phyloP scores from a whole-genome alignment of 2,113 vertebrate genomes.

The Phalacrocorax aristotelis region DNA sequence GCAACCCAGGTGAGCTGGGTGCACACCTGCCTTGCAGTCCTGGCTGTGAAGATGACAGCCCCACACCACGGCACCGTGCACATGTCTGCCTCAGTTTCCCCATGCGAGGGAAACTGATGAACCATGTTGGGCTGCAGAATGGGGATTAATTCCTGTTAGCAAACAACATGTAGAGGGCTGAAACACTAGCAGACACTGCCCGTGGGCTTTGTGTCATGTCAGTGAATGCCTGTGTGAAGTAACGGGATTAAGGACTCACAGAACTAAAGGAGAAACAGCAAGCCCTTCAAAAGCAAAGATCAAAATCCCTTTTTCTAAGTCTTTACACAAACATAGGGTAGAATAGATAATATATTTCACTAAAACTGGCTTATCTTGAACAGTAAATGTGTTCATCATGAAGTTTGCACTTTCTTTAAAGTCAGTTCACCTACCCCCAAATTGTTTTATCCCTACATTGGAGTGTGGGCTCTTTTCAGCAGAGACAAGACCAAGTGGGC shows the following conservation, averaged over 20 bases:
- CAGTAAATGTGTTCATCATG: neutral
- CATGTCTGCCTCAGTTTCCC: neutral
- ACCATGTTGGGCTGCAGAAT: neutral
- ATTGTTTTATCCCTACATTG: neutral
- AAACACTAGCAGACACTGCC: neutral
- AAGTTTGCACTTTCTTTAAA: neutral
- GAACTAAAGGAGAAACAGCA: neutral
- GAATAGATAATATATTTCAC: neutral
- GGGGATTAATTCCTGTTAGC: neutral
- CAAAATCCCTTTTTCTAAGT: neutral
- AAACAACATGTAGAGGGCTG: neutral
- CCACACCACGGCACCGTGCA: accelerated
- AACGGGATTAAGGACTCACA: neutral
- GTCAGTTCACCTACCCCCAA: neutral
- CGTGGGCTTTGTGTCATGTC: neutral
- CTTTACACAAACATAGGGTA: neutral
- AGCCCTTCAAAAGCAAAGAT: neutral
- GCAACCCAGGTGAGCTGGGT: too few species aligned
- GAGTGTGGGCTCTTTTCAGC: neutral
- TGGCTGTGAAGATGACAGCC: neutral
- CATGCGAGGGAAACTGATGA: accelerated
- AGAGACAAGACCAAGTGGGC: neutral
- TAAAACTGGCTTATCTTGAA: neutral
- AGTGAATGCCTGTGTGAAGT: neutral
- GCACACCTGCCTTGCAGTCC: neutral